These are phyloP conservation scores for Falco columbarius DNA, from an alignment of 2,797 vertebrate genomes.

Conservation along the genomic window DNA sequence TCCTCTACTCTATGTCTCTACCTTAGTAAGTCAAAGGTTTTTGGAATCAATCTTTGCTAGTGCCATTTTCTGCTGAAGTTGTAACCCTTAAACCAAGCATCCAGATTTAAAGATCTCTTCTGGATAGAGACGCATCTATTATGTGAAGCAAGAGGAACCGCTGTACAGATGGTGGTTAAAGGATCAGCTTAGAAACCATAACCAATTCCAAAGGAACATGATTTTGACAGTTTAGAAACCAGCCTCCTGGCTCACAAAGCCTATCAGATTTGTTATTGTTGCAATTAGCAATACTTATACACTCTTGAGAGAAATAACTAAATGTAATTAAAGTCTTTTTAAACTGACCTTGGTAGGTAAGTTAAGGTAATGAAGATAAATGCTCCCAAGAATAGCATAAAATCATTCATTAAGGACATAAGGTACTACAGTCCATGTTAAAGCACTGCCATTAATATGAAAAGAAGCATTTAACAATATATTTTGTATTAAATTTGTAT, in stretches of 20 bases:
- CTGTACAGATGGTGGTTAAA: neutral
- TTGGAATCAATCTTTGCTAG: neutral
- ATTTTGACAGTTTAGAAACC: neutral
- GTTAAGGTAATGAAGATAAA: conserved; percentile 15
- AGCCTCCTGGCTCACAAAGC: conserved; percentile 11
- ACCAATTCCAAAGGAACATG: neutral
- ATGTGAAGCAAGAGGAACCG: neutral
- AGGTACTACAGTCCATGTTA: neutral
- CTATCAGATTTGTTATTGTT: neutral
- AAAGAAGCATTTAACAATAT: neutral
- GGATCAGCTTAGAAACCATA: neutral
- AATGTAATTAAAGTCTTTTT: neutral
- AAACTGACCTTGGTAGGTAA: neutral
- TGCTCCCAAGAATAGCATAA: neutral
- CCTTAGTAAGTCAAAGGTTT: neutral
- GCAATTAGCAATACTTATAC: neutral
- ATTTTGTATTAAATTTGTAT: neutral
- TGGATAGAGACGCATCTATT: neutral
- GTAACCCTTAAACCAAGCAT: neutral
- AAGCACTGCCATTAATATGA: neutral
- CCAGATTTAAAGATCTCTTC: neutral
- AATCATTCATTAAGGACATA: neutral
- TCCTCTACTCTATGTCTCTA: neutral
- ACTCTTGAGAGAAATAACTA: no score
- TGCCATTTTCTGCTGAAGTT: neutral